Percentiles rank a stretch among this genome's conserved stretches.
These are phyloP conservation scores for Heptranchias perlo DNA, from an alignment of 2,113 vertebrate genomes.

Conservation along the genomic window DNA sequence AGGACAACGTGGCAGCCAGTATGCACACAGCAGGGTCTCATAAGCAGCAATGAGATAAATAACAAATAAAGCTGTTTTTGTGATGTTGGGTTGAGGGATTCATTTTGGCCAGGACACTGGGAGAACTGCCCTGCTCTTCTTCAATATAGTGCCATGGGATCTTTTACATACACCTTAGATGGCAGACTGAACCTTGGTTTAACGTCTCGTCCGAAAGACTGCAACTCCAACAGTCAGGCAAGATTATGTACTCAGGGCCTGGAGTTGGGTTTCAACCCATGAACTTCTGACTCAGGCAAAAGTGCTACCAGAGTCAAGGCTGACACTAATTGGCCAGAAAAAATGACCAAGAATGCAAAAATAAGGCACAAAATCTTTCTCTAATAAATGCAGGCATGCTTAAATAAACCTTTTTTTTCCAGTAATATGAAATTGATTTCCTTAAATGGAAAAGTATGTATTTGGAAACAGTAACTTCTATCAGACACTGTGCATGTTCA, in stretches of 20 bases:
- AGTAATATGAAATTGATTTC: not conserved
- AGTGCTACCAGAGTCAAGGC: not conserved
- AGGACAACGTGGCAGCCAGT: not conserved
- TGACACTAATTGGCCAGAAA: not conserved
- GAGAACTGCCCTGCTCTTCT: not conserved
- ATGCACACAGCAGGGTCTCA: not conserved
- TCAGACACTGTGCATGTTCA: not conserved
- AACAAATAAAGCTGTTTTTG: not conserved
- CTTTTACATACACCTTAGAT: not conserved
- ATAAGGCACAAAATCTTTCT: not conserved
- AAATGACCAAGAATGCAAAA: not conserved
- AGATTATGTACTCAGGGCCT: not conserved
- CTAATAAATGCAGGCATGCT: not conserved
- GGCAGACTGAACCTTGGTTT: not conserved
- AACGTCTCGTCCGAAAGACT: not conserved
- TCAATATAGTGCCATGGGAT: not conserved
- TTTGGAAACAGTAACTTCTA: not conserved
- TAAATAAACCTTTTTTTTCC: not conserved
- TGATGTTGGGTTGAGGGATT: not conserved
- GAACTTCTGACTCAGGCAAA: not conserved
- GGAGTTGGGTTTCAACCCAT: not conserved
- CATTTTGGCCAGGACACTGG: not conserved
- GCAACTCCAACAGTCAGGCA: not conserved
- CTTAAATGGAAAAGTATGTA: slow-evolving; percentile 29
- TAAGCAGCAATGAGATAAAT: not conserved